Conservation (phyloP, 2,113 vertebrate genomes). For the Lepisosteus osseus region DNA sequence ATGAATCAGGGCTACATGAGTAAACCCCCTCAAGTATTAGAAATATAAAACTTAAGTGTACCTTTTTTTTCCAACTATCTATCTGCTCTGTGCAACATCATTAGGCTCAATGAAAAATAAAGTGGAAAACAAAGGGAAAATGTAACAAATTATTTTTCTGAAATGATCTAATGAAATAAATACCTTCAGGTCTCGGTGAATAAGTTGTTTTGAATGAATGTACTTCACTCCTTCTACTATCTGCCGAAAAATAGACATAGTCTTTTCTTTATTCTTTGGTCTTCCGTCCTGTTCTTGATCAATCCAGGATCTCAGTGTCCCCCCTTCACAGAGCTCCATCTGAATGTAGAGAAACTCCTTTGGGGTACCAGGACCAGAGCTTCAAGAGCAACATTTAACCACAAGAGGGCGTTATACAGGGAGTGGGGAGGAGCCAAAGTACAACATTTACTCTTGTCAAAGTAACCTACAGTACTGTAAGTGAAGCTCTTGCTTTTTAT, state of each 20-base stretch:
- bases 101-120: no score
- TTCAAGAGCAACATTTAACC: conserved; percentile 14
- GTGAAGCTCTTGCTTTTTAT: no score
- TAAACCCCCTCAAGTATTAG: no score
- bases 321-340: conserved; percentile 64
- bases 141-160: no score
- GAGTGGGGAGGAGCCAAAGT: no score
- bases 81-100: no score
- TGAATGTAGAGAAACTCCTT: conserved; percentile 59
- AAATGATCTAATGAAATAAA: no score
- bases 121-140: conserved; percentile 1
- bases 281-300: conserved; percentile 13
- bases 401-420: no score
- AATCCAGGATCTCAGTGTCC: conserved; percentile 57
- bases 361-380: conserved; percentile 29
- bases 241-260: conserved; percentile 40
- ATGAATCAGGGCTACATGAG: no score
- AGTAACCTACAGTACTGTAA: no score
- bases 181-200: conserved; percentile 65
- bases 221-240: conserved; percentile 55
- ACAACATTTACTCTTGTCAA: no score
- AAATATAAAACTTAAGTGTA: not conserved
- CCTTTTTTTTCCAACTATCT: not conserved
- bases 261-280: conserved; percentile 24
- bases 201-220: conserved; percentile 50